Evolutionary conservation across 1,140 invertebrate species (phyloP), one percentile per base, ranked within the genome.

Genomic region (Drosophila littoralis): DNA sequence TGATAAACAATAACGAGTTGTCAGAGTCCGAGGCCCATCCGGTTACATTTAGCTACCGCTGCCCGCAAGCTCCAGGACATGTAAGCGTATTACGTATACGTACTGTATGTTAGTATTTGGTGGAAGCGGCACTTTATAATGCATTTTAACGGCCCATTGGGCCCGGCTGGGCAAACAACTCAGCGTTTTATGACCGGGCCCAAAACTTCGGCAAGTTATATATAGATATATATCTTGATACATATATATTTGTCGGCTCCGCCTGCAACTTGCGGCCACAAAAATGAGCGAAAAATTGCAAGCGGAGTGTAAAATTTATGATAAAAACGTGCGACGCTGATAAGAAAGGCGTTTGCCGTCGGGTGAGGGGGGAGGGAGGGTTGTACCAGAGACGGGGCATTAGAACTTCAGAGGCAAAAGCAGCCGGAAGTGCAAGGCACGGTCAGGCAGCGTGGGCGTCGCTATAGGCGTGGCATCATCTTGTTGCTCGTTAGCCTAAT

Each of bases 241-340:
- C 9, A 51, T 36, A 32, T 32, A 17, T 9, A 32, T 32, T 0
- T 55, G 7, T 50, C 33, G 8, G 33, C 22, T 65, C 13, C 32
- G 45, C 55, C 28, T 65, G 45, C 66, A 60, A 68, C 42, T 68
- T 51, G 45, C 45, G 58, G 51, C 67, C 72, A 57, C 71, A 74
- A 61, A 75, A 75, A 64, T 57, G 58, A 75, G 58, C 57, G 59
- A 75, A 64, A 75, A 75, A 74, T 77, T 85, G 81, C 81, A 75
- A 81, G 74, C 81, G 36, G 70, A 78, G 81, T 85, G 81, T 85
- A 78, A 86, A 86, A 85, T 85, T 86, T 86, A 85, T 85, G 82
- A 86, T 85, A 86, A 85, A 86, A 85, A 86, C 81, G 81, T 85
- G 81, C 78, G 63, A 81, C 66, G 52, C 66, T 67, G 81, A 85